Base-by-base conservation (phyloP, 2,888 invertebrate genomes). In the Cryptus viduatorius region DNA sequence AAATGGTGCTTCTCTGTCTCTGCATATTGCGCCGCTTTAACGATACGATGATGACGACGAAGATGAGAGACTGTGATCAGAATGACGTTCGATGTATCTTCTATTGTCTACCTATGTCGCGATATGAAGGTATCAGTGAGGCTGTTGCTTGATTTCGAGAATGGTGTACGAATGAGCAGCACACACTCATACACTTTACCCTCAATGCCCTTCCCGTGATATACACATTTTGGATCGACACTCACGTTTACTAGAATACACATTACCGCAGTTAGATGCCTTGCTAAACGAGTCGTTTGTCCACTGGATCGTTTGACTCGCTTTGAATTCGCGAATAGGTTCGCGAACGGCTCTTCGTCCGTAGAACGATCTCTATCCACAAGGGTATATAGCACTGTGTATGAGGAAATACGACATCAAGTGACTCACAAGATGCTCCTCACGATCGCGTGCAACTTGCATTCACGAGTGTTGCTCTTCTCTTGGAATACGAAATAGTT, bases 181-280 rank as follows among this genome's bases (percentile, higher is more conserved):
- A 73, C 71, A 59, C 72, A 48, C 44, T 12, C 79, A n/a, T 29
- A 79, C 19, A 65, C 64, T 42, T 64, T 37, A 37, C 24, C 24
- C 37, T 50, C 50, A 37, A 31, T 42, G n/a, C 12, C 29, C 46
- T 72, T 61, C 56, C 24, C 4, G 5, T 7, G 83, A 79, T 31
- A 31, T 56, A 14, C 42, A 83, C 76, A 76, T 65, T 37, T 29
- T 42, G 71, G 76, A 29, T 64, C 76, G 29, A 67, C 79, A 72
- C 71, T 61, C 37, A 42, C 50, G 42, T 48, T 44, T 48, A 5
- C 16, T 29, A 56, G 0, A 24, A 12, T 42, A 72, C 59, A 69
- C 37, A 44, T 12, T 31, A 44, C 44, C 16, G 24, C 42, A 10
- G 53, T 16, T 37, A 44, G 59, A 42, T 48, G n/a, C 37, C 46